Conservation (phyloP, 2,797 vertebrate genomes). For the Onychomys torridus region DNA sequence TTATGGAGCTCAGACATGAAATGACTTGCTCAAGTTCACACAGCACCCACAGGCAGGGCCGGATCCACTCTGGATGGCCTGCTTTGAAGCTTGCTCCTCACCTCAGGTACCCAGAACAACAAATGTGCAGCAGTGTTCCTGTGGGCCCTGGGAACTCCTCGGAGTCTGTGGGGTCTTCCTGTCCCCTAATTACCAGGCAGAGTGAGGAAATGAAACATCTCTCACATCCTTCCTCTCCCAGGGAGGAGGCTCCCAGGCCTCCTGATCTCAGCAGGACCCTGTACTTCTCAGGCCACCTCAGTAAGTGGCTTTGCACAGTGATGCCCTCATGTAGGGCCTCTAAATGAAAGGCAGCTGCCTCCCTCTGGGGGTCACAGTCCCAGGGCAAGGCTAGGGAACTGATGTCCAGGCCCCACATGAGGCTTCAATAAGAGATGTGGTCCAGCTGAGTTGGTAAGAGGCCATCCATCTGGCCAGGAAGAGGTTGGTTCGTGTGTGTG, state of each 20-base stretch:
- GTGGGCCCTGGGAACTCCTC: background rate
- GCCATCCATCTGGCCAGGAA: background rate
- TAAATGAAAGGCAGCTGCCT: conserved; percentile 67
- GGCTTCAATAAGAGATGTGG: background rate
- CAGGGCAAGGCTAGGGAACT: conserved; percentile 26
- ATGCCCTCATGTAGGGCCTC: background rate
- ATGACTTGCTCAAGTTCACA: background rate
- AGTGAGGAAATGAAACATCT: conserved; percentile 80
- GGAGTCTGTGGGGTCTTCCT: conserved; percentile 21
- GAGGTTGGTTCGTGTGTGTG: background rate
- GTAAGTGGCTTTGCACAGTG: background rate
- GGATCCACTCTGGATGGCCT: background rate
- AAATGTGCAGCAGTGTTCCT: too few relatives aligned
- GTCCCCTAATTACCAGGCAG: conserved; percentile 61
- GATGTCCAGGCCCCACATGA: background rate
- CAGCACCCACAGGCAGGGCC: background rate
- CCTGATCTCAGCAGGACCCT: conserved; percentile 56
- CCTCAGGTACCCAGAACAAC: too few relatives aligned
- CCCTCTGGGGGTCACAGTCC: conserved; percentile 48
- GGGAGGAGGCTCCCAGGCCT: background rate
- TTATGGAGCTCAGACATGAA: background rate
- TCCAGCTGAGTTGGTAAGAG: conserved; percentile 15
- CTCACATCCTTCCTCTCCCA: conserved; percentile 55
- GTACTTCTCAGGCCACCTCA: background rate
- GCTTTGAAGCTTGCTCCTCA: background rate